A percentile compares a stretch with the other conserved stretches of the same genome.
These are phyloP conservation scores for Cirrhinus mrigala DNA, from an alignment of 2,797 vertebrate species.

Conservation along the genomic window DNA sequence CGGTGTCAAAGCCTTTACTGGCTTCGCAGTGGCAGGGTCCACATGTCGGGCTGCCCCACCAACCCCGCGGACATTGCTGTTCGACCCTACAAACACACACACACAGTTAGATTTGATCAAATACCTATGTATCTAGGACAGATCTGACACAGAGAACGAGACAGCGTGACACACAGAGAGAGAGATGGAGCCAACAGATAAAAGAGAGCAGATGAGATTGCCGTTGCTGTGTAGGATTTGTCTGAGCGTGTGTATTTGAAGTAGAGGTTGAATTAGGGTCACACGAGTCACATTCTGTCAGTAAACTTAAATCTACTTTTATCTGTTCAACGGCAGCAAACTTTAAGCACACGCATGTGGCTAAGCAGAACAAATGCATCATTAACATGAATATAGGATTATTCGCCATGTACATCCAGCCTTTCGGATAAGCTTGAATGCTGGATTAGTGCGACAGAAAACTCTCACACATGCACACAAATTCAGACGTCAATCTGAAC, in stretches of 20 bases:
- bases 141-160: conserved; percentile 35
- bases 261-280: conserved; percentile 35
- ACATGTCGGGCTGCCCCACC: conserved; percentile 96
- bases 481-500: neutral
- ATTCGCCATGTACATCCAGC: neutral
- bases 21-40: conserved; percentile 95
- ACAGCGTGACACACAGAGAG: conserved; percentile 4
- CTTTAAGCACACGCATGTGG: conserved; percentile 1
- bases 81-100: conserved; percentile 83
- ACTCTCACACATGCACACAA: conserved; percentile 8
- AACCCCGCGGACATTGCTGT: conserved; percentile 95
- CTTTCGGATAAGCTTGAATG: conserved; percentile 10
- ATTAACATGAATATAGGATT: conserved; percentile 29
- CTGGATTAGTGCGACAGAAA: conserved; percentile 22
- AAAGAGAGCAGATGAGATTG: conserved; percentile 40
- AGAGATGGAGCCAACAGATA: conserved; percentile 40
- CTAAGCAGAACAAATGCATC: conserved; percentile 30
- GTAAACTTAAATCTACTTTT: conserved; percentile 36
- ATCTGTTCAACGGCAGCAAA: conserved; percentile 7
- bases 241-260: conserved; percentile 13
- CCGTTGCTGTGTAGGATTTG: conserved; percentile 27
- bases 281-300: conserved; percentile 21
- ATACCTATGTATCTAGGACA: conserved; percentile 43
- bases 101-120: conserved; percentile 47
- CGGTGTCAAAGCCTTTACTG: conserved; percentile 92